phyloP scores from a whole-genome alignment of 2,888 invertebrate genomes.

The Drosophila algonquin region DNA sequence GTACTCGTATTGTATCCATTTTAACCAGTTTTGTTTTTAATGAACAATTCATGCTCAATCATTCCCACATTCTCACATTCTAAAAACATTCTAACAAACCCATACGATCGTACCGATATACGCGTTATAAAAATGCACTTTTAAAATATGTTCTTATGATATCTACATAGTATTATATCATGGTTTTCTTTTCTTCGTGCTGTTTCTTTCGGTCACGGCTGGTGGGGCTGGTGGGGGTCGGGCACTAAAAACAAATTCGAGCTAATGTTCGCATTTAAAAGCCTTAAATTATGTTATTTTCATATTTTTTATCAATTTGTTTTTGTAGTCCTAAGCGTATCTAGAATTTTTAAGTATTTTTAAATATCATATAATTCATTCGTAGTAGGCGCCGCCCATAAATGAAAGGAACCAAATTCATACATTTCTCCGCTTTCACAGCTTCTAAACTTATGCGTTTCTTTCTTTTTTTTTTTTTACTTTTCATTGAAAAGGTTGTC shows the following conservation, averaged over 20 bases:
- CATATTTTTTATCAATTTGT: neutral
- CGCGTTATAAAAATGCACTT: conserved; percentile 66
- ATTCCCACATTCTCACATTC: conserved; percentile 10
- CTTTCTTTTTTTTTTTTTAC: conserved; percentile 6
- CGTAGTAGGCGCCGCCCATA: conserved; percentile 12
- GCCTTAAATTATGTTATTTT: conserved; percentile 43
- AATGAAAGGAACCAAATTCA: conserved; percentile 21
- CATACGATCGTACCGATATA: conserved; percentile 49
- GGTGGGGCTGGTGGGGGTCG: conserved; percentile 7
- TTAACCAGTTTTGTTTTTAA: conserved; percentile 62
- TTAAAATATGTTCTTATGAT: conserved; percentile 58
- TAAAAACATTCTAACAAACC: conserved; percentile 64
- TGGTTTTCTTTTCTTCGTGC: neutral
- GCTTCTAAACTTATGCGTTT: neutral
- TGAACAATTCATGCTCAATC: conserved; percentile 50
- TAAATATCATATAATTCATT: neutral
- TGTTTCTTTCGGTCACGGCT: neutral
- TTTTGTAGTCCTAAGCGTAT: neutral
- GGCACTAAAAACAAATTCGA: conserved; percentile 67
- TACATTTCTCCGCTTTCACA: neutral
- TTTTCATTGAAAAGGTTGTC: conserved; percentile 12
- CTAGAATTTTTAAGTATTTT: conserved; percentile 6
- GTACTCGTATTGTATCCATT: conserved; percentile 63
- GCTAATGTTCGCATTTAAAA: conserved; percentile 62
- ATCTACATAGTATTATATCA: conserved; percentile 1